Evolutionary conservation across 2,113 vertebrate genomes (phyloP), one percentile per base, ranked within the genome.

Genomic region (Podocnemis expansa): DNA sequence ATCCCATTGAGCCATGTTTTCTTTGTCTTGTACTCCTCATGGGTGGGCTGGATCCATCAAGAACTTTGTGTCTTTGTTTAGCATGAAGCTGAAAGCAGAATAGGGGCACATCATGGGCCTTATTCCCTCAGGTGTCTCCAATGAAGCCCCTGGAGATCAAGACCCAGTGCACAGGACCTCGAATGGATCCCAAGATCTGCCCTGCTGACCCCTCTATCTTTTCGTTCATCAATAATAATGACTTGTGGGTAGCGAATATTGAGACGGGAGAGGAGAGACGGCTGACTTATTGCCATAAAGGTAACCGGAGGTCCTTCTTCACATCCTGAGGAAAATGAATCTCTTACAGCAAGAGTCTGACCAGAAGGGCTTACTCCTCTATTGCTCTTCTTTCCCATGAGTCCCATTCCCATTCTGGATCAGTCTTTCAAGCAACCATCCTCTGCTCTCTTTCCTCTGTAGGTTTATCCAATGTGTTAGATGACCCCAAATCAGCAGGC

Each of bases 111-210:
- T 58, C 58, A 17, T 54, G 1, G 41, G 3, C 41, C 54, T 83
- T 43, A 38, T 82, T 73, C 49, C 88, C 31, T 49, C 94, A 99
- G 99, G 98, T 99, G 81, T 98, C 98, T 85, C 99, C 99, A 29
- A 99, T 99, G 98, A 99, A 99, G 97, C 99, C 99, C 5, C 96
- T 99, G 95, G 99, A 99, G 96, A 99, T 99, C 95, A 99, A 99
- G 97, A 99, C 99, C 73, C 99, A 99, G 95, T 99, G 99, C 96
- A 98, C 98, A 0, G 99, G 99, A 82, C 99, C 99, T 34, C 98
- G 99, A 38, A 99, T 99, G 99, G 99, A 99, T 97, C 99, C 99
- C 95, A 99, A 99, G 93, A 99, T 99, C 98, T 99, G 98, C 84
- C 99, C 98, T 0, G 99, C 98, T 0, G 98, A 99, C 93, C 99